These are phyloP conservation scores for Acronicta alni DNA, from an alignment of 2,888 invertebrate genomes.

Conservation along the genomic window DNA sequence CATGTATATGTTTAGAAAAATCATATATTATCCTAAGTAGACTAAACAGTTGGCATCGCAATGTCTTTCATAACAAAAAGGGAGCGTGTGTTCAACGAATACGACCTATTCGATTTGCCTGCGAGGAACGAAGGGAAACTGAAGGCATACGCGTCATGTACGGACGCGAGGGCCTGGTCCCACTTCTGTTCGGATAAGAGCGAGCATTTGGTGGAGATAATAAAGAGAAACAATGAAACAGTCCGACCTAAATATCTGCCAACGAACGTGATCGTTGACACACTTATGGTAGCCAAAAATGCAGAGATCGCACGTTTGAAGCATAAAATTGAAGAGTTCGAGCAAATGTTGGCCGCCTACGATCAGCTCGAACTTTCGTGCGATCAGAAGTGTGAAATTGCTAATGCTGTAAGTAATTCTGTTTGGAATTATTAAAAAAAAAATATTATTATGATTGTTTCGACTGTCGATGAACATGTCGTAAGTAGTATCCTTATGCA, in stretches of 20 bases:
- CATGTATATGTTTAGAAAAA: constrained; percentile 71
- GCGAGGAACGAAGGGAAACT: constrained; percentile 87
- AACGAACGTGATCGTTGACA: constrained; percentile 81
- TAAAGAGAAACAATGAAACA: constrained; percentile 82
- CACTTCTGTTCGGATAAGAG: constrained; percentile 87
- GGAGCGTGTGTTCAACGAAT: constrained; percentile 84
- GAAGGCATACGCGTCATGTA: constrained; percentile 88
- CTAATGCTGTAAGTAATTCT: constrained; percentile 73
- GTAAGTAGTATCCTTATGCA: no score
- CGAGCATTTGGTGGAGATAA: constrained; percentile 88
- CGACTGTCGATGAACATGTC: no score
- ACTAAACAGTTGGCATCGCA: constrained; percentile 59
- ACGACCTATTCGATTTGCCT: constrained; percentile 81
- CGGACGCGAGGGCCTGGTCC: constrained; percentile 89
- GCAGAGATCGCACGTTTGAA: constrained; percentile 84
- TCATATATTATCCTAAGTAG: constrained; percentile 65
- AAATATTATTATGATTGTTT: not conserved
- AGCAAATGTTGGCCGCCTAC: constrained; percentile 80
- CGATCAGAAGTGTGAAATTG: constrained; percentile 83
- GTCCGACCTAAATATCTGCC: constrained; percentile 80
- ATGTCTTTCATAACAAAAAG: constrained; percentile 88
- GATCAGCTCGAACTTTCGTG: constrained; percentile 81
- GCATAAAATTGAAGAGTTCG: constrained; percentile 83
- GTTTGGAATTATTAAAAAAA: no score
- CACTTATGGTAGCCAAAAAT: constrained; percentile 84